These are phyloP conservation scores for Melieria omissa DNA, from an alignment of 2,888 invertebrate species.

Conservation along the genomic window DNA sequence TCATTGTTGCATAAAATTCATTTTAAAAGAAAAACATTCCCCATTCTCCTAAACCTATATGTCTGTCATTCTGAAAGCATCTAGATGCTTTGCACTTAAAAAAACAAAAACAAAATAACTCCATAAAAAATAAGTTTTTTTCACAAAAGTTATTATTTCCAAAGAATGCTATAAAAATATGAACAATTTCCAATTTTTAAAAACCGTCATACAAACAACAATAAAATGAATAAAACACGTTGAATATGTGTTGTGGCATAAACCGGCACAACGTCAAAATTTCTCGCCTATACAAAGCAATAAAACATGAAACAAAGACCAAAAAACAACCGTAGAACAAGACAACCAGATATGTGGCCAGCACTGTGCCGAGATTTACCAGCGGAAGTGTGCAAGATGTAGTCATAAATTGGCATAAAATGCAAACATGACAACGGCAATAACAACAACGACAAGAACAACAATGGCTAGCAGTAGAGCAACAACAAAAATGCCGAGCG, in stretches of 20 bases:
- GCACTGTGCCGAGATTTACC: constrained; percentile 9
- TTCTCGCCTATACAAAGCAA: constrained; percentile 3
- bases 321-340: neutral
- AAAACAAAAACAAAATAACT: too few species aligned
- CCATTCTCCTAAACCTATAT: too few species aligned
- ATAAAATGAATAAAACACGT: too few species aligned
- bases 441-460: neutral
- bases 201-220: too few species aligned
- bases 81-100: too few species aligned
- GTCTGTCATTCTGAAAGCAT: too few species aligned
- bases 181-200: too few species aligned
- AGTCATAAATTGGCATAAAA: constrained; percentile 31
- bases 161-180: too few species aligned
- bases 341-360: neutral
- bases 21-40: too few species aligned
- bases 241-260: neutral
- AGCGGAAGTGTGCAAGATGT: constrained; percentile 23
- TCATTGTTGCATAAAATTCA: too few species aligned
- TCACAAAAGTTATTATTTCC: too few species aligned
- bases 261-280: neutral
- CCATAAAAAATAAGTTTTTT: too few species aligned
- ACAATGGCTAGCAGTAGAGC: neutral
- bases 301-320: neutral
- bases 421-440: constrained; percentile 17
- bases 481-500: neutral